Percentiles rank a stretch among this genome's conserved stretches.
Evolutionary conservation across 2,888 invertebrate genomes (phyloP).

Genomic region (Sympetrum striolatum): DNA sequence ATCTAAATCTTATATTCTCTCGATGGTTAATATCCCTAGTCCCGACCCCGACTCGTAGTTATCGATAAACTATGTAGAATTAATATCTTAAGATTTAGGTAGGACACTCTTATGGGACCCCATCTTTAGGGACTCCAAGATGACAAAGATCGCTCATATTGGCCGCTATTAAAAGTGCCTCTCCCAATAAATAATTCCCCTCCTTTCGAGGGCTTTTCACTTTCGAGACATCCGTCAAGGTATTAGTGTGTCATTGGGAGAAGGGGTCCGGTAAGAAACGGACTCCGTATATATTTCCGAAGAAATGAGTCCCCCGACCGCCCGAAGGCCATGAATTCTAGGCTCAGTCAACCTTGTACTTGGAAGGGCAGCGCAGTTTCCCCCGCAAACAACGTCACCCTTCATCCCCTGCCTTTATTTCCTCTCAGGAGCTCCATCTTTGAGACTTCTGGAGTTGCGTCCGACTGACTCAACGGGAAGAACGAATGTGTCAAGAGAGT

Average conservation of each 20-base stretch:
- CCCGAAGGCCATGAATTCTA: conserved; percentile 14
- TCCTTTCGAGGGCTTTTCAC: neutral
- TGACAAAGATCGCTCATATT: conserved; percentile 16
- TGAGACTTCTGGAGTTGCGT: neutral
- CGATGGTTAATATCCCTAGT: too few species aligned
- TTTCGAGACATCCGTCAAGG: neutral
- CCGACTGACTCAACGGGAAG: neutral
- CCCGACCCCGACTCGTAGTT: too few species aligned
- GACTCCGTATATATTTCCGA: neutral
- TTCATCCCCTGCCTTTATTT: neutral
- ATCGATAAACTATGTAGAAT: too few species aligned
- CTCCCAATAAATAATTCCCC: neutral
- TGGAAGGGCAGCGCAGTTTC: neutral
- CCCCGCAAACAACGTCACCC: neutral
- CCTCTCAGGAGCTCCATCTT: neutral
- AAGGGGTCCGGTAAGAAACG: neutral
- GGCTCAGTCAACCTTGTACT: conserved; percentile 13
- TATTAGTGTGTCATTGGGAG: neutral
- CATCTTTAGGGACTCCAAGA: neutral
- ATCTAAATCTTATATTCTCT: too few species aligned
- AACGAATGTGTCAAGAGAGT: neutral
- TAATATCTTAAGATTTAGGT: too few species aligned
- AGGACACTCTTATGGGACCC: neutral
- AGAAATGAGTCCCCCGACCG: neutral
- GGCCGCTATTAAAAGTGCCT: neutral